These are phyloP conservation scores for Epizoanthus stellaris DNA, from an alignment of 92 coral and sea anemone genomes.

Conservation along the genomic window DNA sequence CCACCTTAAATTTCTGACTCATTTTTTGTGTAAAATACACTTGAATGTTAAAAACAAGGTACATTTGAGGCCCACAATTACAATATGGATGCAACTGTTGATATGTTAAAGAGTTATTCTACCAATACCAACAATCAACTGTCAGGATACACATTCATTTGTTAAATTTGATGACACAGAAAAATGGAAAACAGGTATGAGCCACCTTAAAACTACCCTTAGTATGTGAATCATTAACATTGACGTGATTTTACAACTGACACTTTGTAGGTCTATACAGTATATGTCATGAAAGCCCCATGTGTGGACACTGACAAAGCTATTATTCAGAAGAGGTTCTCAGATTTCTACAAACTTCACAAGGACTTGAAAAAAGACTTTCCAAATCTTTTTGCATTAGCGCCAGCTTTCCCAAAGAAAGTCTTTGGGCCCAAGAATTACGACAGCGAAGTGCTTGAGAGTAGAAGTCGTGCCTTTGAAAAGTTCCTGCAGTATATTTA, in stretches of 20 bases:
- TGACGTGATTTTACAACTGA: background rate
- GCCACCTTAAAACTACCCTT: too few species aligned
- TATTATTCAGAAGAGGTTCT: constrained; percentile 84
- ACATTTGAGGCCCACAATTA: too few species aligned
- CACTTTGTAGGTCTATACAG: constrained; percentile 70
- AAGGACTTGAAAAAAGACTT: constrained; percentile 85
- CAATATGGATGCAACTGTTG: too few species aligned
- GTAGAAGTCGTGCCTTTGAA: constrained; percentile 77
- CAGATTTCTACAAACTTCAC: constrained; percentile 86
- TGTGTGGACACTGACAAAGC: constrained; percentile 94
- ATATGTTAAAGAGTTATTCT: too few species aligned
- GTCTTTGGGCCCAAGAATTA: constrained; percentile 81
- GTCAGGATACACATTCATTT: too few species aligned
- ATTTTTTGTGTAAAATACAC: too few species aligned
- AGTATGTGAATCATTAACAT: too few species aligned
- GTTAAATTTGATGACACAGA: too few species aligned
- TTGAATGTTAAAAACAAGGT: too few species aligned
- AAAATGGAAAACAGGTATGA: too few species aligned
- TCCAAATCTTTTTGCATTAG: constrained; percentile 69
- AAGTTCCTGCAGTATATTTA: constrained; percentile 67
- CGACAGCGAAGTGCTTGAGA: constrained; percentile 64
- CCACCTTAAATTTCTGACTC: too few species aligned
- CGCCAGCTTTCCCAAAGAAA: constrained; percentile 84
- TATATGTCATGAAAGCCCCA: constrained; percentile 82
- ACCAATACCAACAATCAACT: too few species aligned